These are phyloP conservation scores for Anolis sagrei DNA, from an alignment of 2,113 vertebrate genomes.

Conservation along the genomic window DNA sequence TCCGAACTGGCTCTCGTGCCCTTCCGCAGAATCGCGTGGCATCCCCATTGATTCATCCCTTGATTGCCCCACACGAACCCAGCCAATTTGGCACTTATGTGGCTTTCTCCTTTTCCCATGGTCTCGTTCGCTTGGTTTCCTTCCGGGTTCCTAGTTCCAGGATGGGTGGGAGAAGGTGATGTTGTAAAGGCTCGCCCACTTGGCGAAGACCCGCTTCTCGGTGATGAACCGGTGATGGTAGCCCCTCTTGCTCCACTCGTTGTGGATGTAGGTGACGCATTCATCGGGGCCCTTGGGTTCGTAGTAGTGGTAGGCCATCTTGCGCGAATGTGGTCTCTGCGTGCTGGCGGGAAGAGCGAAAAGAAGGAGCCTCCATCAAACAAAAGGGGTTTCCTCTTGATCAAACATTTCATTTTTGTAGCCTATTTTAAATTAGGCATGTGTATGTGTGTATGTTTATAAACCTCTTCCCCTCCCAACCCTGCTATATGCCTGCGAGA, in stretches of 20 bases:
- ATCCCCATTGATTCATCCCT: too few species aligned
- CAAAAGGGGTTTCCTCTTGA: too few species aligned
- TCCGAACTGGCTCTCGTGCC: too few species aligned
- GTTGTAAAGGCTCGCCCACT: conserved; percentile 93
- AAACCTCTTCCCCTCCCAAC: too few species aligned
- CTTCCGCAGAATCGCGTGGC: background rate
- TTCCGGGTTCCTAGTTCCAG: conserved; percentile 77
- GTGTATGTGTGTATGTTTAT: too few species aligned
- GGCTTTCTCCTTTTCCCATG: background rate
- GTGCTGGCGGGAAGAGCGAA: conserved; percentile 48
- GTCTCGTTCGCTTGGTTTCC: too few species aligned
- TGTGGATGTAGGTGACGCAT: conserved; percentile 91
- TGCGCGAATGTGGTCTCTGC: conserved; percentile 77
- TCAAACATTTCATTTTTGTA: too few species aligned
- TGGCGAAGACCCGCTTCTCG: conserved; percentile 93
- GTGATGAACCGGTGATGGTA: conserved; percentile 98
- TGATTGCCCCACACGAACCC: too few species aligned
- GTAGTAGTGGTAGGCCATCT: conserved; percentile 96
- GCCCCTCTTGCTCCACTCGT: conserved; percentile 87
- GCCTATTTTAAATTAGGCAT: too few species aligned
- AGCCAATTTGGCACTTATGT: background rate
- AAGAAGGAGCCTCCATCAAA: accelerated
- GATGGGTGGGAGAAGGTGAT: conserved; percentile 91
- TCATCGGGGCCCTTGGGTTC: conserved; percentile 92
- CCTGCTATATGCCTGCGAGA: too few species aligned